Percentiles rank a stretch among this genome's conserved stretches.
These are phyloP conservation scores for Tiliacea citrago DNA, from an alignment of 2,888 invertebrate genomes.

Conservation along the genomic window DNA sequence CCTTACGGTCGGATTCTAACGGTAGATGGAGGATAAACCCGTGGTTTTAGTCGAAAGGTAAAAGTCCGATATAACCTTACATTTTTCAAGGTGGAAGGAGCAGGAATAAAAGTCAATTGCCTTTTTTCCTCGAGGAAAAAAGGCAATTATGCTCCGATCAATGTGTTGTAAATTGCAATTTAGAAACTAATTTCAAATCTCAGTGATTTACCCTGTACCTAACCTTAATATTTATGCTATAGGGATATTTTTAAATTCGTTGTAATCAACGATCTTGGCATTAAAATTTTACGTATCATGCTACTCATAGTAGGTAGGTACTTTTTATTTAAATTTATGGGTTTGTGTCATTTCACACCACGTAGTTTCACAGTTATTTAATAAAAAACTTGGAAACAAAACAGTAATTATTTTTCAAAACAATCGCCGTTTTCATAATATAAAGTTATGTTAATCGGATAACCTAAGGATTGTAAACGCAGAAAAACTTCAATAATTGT, in stretches of 20 bases:
- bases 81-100: background rate
- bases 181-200: background rate
- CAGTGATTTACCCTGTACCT: background rate
- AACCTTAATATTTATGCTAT: background rate
- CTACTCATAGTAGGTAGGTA: background rate
- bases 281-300: background rate
- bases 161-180: background rate
- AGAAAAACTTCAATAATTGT: too few species aligned
- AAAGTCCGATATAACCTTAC: background rate
- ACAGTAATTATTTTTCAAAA: slow-evolving; percentile 1
- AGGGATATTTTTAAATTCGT: background rate
- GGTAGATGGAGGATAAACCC: background rate
- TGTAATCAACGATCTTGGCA: background rate
- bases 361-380: background rate
- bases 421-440: background rate
- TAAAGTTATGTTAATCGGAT: background rate
- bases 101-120: background rate
- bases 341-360: background rate
- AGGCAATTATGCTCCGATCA: background rate
- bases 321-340: background rate
- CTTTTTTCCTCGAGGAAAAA: background rate
- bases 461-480: too few species aligned
- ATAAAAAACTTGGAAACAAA: background rate
- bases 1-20: background rate
- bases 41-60: background rate